Conservation (phyloP, 2,888 invertebrate genomes). For the Lithosia quadra region DNA sequence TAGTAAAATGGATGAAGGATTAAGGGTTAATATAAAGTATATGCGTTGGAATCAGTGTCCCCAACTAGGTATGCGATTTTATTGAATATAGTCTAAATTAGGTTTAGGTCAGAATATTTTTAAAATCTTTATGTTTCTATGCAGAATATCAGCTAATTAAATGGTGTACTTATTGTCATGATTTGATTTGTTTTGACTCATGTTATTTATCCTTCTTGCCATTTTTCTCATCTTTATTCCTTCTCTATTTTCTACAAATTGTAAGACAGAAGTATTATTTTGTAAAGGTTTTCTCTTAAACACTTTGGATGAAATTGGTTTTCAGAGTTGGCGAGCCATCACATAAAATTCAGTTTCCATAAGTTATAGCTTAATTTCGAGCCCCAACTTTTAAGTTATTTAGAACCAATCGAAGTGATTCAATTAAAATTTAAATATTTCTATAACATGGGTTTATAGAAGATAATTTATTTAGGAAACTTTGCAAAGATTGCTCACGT, state of each 20-base stretch:
- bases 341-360: neutral
- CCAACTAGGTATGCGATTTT: neutral
- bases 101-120: neutral
- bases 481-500: neutral
- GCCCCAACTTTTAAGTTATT: neutral
- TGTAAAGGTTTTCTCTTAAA: neutral
- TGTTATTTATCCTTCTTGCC: too few species aligned
- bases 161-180: too few species aligned
- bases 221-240: too few species aligned
- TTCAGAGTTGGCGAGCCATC: neutral
- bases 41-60: neutral
- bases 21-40: constrained; percentile 1
- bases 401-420: neutral
- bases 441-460: neutral
- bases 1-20: constrained; percentile 2
- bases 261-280: too few species aligned
- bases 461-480: neutral
- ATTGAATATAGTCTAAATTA: neutral
- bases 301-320: neutral
- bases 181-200: too few species aligned
- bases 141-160: neutral
- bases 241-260: too few species aligned
- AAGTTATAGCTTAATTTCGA: neutral
- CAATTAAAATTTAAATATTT: neutral
- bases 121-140: neutral